A percentile compares a stretch with the other conserved stretches of the same genome.
These are phyloP conservation scores for Hylaea fasciaria DNA, from an alignment of 2,888 invertebrate genomes.

Conservation along the genomic window DNA sequence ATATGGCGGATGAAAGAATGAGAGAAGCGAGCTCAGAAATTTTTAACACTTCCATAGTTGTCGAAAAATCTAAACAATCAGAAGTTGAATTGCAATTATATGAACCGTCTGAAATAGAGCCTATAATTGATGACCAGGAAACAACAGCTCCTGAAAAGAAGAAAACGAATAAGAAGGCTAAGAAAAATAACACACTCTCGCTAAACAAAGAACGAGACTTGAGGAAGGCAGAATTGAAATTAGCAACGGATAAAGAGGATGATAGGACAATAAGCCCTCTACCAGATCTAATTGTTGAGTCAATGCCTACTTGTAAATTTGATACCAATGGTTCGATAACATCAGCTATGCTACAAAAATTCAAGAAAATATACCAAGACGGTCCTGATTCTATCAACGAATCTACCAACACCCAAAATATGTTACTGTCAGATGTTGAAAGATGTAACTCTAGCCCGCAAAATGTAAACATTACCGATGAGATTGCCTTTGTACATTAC, in stretches of 20 bases:
- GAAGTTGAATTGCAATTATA: slow-evolving; percentile 46
- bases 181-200: slow-evolving; percentile 32
- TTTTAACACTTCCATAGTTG: slow-evolving; percentile 60
- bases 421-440: slow-evolving; percentile 56
- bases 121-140: slow-evolving; percentile 43
- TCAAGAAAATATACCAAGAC: slow-evolving; percentile 57
- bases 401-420: slow-evolving; percentile 60
- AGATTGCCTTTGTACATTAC: slow-evolving; percentile 38
- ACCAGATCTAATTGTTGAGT: slow-evolving; percentile 68
- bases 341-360: slow-evolving; percentile 56
- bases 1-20: slow-evolving; percentile 67
- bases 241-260: slow-evolving; percentile 35
- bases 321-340: slow-evolving; percentile 54
- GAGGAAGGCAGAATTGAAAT: slow-evolving; percentile 34
- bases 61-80: slow-evolving; percentile 38
- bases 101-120: slow-evolving; percentile 58
- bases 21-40: slow-evolving; percentile 52
- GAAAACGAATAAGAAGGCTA: slow-evolving; percentile 38
- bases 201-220: slow-evolving; percentile 34
- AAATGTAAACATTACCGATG: slow-evolving; percentile 45
- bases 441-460: slow-evolving; percentile 46
- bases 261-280: slow-evolving; percentile 66
- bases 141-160: slow-evolving; percentile 30
- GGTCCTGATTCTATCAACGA: slow-evolving; percentile 50
- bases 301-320: slow-evolving; percentile 41